Conservation (phyloP, 1,140 invertebrate genomes). For the Lepidurus packardi region DNA sequence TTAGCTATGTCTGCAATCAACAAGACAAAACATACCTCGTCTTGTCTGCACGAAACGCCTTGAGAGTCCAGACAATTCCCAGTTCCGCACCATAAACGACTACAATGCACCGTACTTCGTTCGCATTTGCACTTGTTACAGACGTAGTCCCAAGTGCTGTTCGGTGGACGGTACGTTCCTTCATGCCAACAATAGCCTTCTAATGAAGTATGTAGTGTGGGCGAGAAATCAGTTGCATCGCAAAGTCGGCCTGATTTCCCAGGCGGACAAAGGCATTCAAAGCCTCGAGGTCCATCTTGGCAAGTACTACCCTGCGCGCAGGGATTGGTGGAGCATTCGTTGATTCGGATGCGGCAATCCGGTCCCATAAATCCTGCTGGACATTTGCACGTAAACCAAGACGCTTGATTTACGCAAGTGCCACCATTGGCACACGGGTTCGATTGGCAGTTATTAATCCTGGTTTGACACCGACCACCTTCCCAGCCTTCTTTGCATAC, state of each 20-base stretch:
- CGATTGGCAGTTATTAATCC: slow-evolving; percentile 38
- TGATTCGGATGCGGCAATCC: slow-evolving; percentile 70
- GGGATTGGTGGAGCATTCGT: slow-evolving; percentile 34
- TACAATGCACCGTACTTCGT: slow-evolving; percentile 67
- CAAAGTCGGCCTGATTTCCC: slow-evolving; percentile 84
- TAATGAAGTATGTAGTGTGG: neutral
- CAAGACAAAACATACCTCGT: slow-evolving; percentile 46
- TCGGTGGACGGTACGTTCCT: slow-evolving; percentile 52
- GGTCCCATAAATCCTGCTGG: slow-evolving; percentile 64
- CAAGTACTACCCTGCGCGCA: slow-evolving; percentile 38
- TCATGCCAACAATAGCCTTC: slow-evolving; percentile 51
- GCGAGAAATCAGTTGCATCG: slow-evolving; percentile 68
- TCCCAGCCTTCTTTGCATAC: slow-evolving; percentile 41
- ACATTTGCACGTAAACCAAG: slow-evolving; percentile 66
- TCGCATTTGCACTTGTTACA: slow-evolving; percentile 78
- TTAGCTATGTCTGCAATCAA: neutral
- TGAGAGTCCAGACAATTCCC: slow-evolving; percentile 63
- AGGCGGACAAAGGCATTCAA: slow-evolving; percentile 44
- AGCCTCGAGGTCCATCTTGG: slow-evolving; percentile 35
- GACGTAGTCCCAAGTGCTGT: slow-evolving; percentile 58
- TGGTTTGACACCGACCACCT: slow-evolving; percentile 38
- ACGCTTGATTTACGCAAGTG: slow-evolving; percentile 63
- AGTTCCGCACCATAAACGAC: slow-evolving; percentile 75
- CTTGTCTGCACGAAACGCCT: slow-evolving; percentile 49
- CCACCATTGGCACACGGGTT: slow-evolving; percentile 48